A percentile compares a stretch with the other conserved stretches of the same genome.
Evolutionary conservation across 2,113 vertebrate species (phyloP).

Genomic region (Cephalopterus ornatus): DNA sequence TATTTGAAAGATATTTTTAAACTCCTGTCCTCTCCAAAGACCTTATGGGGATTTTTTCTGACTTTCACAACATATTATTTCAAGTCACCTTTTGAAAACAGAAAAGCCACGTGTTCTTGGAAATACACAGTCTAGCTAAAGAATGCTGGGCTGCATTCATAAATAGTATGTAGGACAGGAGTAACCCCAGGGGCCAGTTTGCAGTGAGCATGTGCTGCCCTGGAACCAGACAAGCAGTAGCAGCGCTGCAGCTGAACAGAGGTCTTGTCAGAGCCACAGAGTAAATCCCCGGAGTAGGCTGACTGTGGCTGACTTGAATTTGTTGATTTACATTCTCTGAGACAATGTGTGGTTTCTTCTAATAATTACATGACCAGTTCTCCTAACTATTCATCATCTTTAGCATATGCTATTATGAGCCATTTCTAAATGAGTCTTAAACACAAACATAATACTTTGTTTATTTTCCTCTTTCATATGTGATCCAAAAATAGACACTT

Average conservation of each 20-base stretch:
- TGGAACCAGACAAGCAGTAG: constrained; percentile 41
- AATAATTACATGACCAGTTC: constrained; percentile 44
- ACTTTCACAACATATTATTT: constrained; percentile 26
- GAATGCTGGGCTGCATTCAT: constrained; percentile 24
- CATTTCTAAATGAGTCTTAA: background rate
- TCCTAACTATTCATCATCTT: constrained; percentile 54
- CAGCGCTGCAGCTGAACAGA: background rate
- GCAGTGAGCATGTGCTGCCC: constrained; percentile 2
- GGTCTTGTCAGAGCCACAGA: constrained; percentile 41
- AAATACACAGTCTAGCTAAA: constrained; percentile 26
- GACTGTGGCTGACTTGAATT: constrained; percentile 16
- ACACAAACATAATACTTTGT: background rate
- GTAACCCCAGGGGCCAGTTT: constrained; percentile 42
- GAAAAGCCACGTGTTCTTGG: background rate
- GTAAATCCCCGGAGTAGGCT: background rate
- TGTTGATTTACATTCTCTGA: constrained; percentile 51
- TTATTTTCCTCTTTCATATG: constrained; percentile 29
- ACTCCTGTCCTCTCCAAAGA: background rate
- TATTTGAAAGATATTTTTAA: constrained; percentile 2
- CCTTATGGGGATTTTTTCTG: background rate
- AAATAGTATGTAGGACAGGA: constrained; percentile 61
- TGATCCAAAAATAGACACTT: constrained; percentile 17
- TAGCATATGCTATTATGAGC: background rate
- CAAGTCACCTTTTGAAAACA: background rate
- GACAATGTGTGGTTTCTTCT: constrained; percentile 43